These are phyloP conservation scores for Polyommatus icarus DNA, from an alignment of 2,888 invertebrate species.

Conservation along the genomic window DNA sequence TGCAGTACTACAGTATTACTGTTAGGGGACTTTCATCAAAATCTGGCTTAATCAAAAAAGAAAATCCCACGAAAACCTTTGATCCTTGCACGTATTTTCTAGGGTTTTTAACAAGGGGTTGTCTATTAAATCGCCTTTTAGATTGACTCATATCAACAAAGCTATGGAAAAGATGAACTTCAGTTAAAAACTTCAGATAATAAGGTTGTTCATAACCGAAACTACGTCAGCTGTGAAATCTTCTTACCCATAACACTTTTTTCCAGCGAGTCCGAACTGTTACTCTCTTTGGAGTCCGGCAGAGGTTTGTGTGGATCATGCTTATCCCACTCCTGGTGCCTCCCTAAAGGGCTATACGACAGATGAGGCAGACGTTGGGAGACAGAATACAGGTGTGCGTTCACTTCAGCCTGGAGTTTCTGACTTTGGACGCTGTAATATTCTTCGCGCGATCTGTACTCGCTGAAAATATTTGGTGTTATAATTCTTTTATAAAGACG, in stretches of 20 bases:
- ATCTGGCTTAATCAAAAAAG: no score
- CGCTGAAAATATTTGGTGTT: constrained; percentile 52
- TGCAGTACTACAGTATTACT: no score
- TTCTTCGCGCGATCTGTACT: constrained; percentile 74
- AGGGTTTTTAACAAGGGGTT: no score
- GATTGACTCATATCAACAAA: no score
- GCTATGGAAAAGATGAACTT: no score
- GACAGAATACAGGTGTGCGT: constrained; percentile 80
- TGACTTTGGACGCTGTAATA: constrained; percentile 76
- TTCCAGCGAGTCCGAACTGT: constrained; percentile 75
- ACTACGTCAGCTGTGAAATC: no score
- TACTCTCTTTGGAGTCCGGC: constrained; percentile 76
- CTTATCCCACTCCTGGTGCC: constrained; percentile 77
- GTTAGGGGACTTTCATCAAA: no score
- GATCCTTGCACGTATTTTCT: no score
- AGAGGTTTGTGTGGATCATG: constrained; percentile 72
- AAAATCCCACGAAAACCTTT: no score
- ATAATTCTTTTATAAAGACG: background rate
- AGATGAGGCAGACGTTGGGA: constrained; percentile 80
- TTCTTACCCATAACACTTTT: constrained; percentile 76
- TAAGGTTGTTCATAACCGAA: no score
- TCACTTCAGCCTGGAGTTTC: constrained; percentile 75
- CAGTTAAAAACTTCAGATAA: no score
- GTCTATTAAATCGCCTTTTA: no score
- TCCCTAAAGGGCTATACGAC: constrained; percentile 72